Percentiles rank a stretch among this genome's conserved stretches.
phyloP scores from a whole-genome alignment of 1,140 invertebrate genomes.

The Aphelinus certus region DNA sequence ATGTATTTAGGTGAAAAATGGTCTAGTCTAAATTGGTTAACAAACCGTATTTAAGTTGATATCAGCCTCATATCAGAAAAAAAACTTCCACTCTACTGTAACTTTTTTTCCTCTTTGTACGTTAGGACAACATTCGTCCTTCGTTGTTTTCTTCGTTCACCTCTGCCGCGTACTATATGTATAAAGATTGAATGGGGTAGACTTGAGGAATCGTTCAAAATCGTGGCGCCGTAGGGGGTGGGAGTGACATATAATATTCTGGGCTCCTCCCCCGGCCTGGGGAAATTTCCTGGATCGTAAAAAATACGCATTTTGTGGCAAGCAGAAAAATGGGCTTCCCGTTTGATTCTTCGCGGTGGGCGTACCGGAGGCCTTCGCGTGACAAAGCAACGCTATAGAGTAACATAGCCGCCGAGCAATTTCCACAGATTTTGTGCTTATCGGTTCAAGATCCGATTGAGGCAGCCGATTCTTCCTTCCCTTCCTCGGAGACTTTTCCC shows the following conservation, averaged over 20 bases:
- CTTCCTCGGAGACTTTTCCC: too few species aligned
- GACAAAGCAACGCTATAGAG: background rate
- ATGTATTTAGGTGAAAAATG: too few species aligned
- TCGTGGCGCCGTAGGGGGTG: background rate
- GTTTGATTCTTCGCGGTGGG: background rate
- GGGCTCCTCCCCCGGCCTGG: background rate
- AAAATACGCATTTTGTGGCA: constrained; percentile 2
- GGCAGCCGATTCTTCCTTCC: background rate
- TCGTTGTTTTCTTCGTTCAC: too few species aligned
- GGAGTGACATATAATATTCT: background rate
- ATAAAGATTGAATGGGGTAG: constrained; percentile 17
- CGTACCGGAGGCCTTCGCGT: too few species aligned
- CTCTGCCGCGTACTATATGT: too few species aligned
- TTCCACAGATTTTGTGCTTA: constrained; percentile 30
- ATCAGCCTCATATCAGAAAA: too few species aligned
- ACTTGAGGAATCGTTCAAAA: constrained; percentile 19
- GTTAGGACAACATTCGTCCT: too few species aligned
- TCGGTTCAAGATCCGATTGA: background rate
- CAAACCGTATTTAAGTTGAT: too few species aligned
- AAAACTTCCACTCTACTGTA: too few species aligned
- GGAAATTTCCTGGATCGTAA: constrained; percentile 11
- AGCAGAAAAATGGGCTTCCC: background rate
- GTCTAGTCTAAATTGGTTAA: too few species aligned
- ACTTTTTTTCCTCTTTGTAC: too few species aligned
- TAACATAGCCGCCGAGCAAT: constrained; percentile 10